Evolutionary conservation across 2,888 invertebrate genomes (phyloP).

Genomic region (Rhodophaea formosa): DNA sequence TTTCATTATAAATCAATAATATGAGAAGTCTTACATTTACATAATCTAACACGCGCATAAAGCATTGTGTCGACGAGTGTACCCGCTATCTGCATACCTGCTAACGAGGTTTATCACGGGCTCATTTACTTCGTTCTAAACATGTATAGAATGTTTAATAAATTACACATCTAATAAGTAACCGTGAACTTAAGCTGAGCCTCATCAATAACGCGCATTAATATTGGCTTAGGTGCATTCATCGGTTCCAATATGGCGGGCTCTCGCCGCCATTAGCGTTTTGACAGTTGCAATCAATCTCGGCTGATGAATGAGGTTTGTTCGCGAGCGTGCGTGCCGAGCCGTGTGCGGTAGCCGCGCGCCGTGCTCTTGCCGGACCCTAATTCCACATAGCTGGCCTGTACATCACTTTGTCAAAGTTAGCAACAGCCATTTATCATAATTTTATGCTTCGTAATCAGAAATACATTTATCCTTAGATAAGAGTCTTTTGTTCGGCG

Average conservation of each 20-base stretch:
- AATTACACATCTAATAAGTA: conserved; percentile 67
- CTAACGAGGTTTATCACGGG: conserved; percentile 47
- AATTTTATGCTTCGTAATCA: conserved; percentile 13
- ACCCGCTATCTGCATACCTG: conserved; percentile 26
- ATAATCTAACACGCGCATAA: background rate
- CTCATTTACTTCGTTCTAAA: conserved; percentile 54
- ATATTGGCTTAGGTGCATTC: conserved; percentile 72
- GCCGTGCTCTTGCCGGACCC: conserved; percentile 22
- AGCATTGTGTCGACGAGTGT: conserved; percentile 29
- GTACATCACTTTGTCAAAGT: conserved; percentile 17
- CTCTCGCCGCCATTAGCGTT: conserved; percentile 74
- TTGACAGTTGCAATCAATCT: conserved; percentile 81
- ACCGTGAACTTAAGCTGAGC: conserved; percentile 66
- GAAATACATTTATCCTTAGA: conserved; percentile 23
- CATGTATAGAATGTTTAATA: conserved; percentile 59
- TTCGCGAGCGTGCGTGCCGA: conserved; percentile 36
- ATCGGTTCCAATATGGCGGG: conserved; percentile 63
- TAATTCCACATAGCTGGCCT: conserved; percentile 17
- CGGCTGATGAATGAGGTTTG: conserved; percentile 73
- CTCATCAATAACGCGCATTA: conserved; percentile 74
- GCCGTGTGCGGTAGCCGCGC: conserved; percentile 56
- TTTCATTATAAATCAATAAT: too few species aligned
- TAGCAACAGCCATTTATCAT: conserved; percentile 17
- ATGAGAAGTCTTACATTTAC: too few species aligned
- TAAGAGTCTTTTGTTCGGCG: conserved; percentile 13